Evolutionary conservation across 2,888 invertebrate genomes (phyloP).

Genomic region (Tiliacea aurago): DNA sequence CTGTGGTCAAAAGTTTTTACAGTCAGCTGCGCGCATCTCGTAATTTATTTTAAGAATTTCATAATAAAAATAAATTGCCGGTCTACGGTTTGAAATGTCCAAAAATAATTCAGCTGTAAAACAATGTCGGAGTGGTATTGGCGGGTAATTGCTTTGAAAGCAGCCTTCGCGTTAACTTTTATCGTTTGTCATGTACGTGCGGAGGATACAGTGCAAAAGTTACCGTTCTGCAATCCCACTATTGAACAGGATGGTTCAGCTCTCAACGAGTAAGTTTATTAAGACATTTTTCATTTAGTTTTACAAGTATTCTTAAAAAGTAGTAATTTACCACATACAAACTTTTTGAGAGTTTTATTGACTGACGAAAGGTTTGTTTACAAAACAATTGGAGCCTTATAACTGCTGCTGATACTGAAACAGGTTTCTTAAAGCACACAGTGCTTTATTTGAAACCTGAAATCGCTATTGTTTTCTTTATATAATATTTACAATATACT

Average conservation of each 20-base stretch:
- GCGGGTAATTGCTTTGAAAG: slow-evolving; percentile 83
- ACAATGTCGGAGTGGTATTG: slow-evolving; percentile 89
- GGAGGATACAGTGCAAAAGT: slow-evolving; percentile 84
- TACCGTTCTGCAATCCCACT: slow-evolving; percentile 87
- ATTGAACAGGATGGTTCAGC: slow-evolving; percentile 75
- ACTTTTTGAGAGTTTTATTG: slow-evolving; percentile 2
- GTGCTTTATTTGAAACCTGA: neutral
- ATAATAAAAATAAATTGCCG: slow-evolving; percentile 76
- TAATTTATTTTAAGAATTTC: slow-evolving; percentile 77
- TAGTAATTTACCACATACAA: neutral
- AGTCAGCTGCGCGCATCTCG: slow-evolving; percentile 65
- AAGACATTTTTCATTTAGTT: slow-evolving; percentile 22
- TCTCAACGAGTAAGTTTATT: slow-evolving; percentile 82
- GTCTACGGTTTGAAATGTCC: slow-evolving; percentile 82
- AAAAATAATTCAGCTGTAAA: slow-evolving; percentile 81
- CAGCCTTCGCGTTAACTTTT: slow-evolving; percentile 81
- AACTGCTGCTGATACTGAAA: slow-evolving; percentile 32
- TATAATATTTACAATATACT: slow-evolving; percentile 6
- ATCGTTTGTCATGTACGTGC: slow-evolving; percentile 81
- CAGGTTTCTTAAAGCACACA: slow-evolving; percentile 24
- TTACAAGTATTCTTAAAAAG: neutral
- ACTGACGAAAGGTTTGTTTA: slow-evolving; percentile 61
- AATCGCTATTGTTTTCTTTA: neutral
- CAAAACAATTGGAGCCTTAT: slow-evolving; percentile 58
- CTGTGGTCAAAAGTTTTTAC: slow-evolving; percentile 66